A percentile compares a stretch with the other conserved stretches of the same genome.
These are phyloP conservation scores for Andrena flavipes DNA, from an alignment of 2,888 invertebrate genomes.

Conservation along the genomic window DNA sequence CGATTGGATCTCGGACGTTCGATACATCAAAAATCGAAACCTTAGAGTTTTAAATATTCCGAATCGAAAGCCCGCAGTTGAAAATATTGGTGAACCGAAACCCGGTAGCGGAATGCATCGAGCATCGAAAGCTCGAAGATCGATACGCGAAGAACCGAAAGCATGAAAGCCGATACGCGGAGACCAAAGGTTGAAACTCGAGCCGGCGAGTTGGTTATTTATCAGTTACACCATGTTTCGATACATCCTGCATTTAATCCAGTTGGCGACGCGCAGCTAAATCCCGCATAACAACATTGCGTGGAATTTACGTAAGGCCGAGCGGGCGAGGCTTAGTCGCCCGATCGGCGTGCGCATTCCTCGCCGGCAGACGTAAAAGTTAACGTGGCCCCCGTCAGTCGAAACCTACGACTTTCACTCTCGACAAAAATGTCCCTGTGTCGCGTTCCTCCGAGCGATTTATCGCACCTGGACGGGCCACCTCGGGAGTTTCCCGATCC, in stretches of 20 bases:
- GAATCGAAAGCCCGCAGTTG: no score
- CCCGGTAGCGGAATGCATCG: background rate
- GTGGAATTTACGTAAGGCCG: constrained; percentile 52
- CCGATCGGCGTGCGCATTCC: constrained; percentile 47
- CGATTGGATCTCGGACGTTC: no score
- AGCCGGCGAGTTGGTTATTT: constrained; percentile 3
- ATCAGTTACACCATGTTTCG: background rate
- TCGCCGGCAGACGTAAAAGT: constrained; percentile 60
- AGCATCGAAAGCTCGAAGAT: background rate
- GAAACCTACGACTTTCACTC: constrained; percentile 68
- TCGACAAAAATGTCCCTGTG: constrained; percentile 62
- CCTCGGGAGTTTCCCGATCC: no score
- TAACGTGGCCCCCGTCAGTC: constrained; percentile 52
- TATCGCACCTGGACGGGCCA: background rate
- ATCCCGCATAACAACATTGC: constrained; percentile 27
- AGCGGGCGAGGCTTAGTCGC: constrained; percentile 16
- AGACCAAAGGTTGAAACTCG: no score
- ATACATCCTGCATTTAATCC: background rate
- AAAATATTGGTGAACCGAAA: no score
- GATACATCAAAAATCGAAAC: no score
- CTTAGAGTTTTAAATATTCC: no score
- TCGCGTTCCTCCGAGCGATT: constrained; percentile 9
- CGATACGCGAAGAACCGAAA: no score
- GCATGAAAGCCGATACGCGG: no score
- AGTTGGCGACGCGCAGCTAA: background rate